Evolutionary conservation across 2,113 vertebrate genomes (phyloP).

Genomic region (Odocoileus hemionus): DNA sequence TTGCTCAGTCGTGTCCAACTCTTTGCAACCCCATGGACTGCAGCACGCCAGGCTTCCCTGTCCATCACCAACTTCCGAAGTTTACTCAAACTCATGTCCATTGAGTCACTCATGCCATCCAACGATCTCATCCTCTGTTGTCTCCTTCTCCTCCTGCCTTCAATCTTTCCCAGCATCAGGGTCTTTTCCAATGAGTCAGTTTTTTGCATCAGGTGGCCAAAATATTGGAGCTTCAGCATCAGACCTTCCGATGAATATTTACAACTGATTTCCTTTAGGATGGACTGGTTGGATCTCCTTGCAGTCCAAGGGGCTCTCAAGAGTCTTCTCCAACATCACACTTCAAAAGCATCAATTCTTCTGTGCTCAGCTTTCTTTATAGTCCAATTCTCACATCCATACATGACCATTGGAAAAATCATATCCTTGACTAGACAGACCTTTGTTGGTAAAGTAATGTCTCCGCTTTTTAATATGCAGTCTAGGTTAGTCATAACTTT

Average conservation of each 20-base stretch:
- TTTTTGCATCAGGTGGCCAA: neutral
- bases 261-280: rapidly evolving
- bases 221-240: neutral
- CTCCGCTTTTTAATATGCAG: neutral
- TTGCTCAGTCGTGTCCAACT: neutral
- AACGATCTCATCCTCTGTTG: neutral
- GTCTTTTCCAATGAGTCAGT: neutral
- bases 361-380: neutral
- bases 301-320: neutral
- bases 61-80: neutral
- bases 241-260: neutral
- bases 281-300: neutral
- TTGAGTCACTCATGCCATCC: neutral
- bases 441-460: neutral
- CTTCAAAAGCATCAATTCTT: neutral
- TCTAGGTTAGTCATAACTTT: neutral
- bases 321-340: neutral
- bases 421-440: neutral
- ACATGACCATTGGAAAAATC: neutral
- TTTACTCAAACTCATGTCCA: neutral
- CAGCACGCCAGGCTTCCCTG: neutral
- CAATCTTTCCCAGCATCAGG: neutral
- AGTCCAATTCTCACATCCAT: neutral
- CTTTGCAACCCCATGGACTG: neutral
- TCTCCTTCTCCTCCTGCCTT: neutral